A percentile compares a stretch with the other conserved stretches of the same genome.
These are phyloP conservation scores for Aspidiotus destructor DNA, from an alignment of 2,888 invertebrate genomes.

Conservation along the genomic window DNA sequence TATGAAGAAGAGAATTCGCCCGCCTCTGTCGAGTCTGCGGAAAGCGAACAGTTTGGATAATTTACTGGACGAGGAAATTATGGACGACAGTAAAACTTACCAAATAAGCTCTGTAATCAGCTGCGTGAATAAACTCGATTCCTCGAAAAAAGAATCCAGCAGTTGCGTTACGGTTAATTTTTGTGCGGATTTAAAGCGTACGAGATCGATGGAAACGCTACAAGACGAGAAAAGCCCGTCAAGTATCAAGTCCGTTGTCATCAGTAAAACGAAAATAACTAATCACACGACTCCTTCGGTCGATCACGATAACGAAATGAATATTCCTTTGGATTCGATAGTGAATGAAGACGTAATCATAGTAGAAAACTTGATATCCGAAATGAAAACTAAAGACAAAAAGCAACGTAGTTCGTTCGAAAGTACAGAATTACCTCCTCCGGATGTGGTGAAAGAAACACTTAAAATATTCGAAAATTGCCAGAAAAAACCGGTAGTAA, in stretches of 20 bases:
- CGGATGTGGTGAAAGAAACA: slow-evolving; percentile 78
- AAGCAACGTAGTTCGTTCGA: slow-evolving; percentile 40
- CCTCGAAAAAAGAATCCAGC: slow-evolving; percentile 27
- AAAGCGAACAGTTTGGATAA: slow-evolving; percentile 79
- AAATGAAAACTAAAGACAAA: slow-evolving; percentile 19
- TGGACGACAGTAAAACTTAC: slow-evolving; percentile 14
- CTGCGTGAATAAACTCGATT: slow-evolving; percentile 29
- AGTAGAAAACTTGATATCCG: slow-evolving; percentile 38
- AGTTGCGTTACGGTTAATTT: slow-evolving; percentile 35
- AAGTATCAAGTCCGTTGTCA: slow-evolving; percentile 18
- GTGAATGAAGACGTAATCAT: slow-evolving; percentile 41
- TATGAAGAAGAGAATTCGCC: slow-evolving; percentile 51
- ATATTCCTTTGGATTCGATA: slow-evolving; percentile 35
- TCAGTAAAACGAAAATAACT: slow-evolving; percentile 26
- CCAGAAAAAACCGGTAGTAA: slow-evolving; percentile 5
- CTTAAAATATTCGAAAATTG: slow-evolving; percentile 66
- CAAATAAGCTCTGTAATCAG: slow-evolving; percentile 25
- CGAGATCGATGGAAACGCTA: slow-evolving; percentile 75
- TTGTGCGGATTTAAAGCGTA: slow-evolving; percentile 62
- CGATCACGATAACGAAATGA: slow-evolving; percentile 16
- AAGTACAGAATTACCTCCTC: slow-evolving; percentile 73
- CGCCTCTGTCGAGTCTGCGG: slow-evolving; percentile 58
- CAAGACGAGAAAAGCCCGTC: slow-evolving; percentile 47
- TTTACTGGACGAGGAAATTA: slow-evolving; percentile 56
- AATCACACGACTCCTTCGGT: slow-evolving; percentile 8